Evolutionary conservation across 2,113 vertebrate genomes (phyloP), one percentile per base, ranked within the genome.

Genomic region (Dasyurus viverrinus): DNA sequence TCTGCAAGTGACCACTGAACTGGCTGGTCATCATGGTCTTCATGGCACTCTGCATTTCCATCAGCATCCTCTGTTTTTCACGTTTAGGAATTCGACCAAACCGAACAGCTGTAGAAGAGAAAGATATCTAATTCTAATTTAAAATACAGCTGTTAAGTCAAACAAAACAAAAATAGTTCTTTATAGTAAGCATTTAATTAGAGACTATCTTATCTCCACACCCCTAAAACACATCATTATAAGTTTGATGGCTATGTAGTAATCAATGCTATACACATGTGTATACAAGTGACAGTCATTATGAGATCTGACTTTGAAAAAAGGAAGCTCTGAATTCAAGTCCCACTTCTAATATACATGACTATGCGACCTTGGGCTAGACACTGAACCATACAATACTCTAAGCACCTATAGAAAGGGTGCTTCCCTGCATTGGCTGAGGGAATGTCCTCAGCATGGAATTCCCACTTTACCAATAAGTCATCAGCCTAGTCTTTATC

Each of bases 11-110:
- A 92, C 99, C 42, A 0, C 93, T 98, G 97, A 99, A 99, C 98
- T 99, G 98, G 96, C 98, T 99, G 98, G 98, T 99, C 99, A 99
- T 99, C 99, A 99, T 99, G 97, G 99, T 99, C 98, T 99, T 99
- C 99, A 99, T 99, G 89, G 99, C 99, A 97, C 99, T 99, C 98
- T 99, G 99, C 99, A 99, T 99, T 98, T 99, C 99, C 96, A 99
- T 99, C 94, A 99, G 98, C 99, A 99, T 99, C 97, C 99, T 98
- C 98, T 99, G 99, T 91, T 99, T 99, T 76, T 99, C 99, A 91
- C 99, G 98, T 94, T 99, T 99, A 57, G 99, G 99, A 98, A 99
- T 99, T 46, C 99, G 99, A 90, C 99, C 99, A 97, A 99, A 99
- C 95, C 99, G 98, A 97, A 99, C 99, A 97, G 99, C 99, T 99